These are phyloP conservation scores for Odontesthes bonariensis DNA, from an alignment of 2,113 vertebrate species.

Conservation along the genomic window DNA sequence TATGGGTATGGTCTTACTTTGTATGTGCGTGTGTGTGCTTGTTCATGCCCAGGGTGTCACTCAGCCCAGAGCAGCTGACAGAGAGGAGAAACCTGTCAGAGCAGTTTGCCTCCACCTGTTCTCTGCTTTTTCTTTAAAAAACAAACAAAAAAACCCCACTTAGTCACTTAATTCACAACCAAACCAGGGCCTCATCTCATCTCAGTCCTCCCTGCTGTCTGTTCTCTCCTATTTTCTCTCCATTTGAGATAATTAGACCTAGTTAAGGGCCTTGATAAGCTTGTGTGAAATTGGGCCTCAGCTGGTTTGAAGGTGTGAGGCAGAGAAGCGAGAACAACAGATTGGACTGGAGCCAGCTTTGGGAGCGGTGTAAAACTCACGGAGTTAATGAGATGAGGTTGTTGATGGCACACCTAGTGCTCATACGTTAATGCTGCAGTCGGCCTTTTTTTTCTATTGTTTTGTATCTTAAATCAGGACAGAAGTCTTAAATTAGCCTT, in stretches of 20 bases:
- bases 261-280: conserved; percentile 13
- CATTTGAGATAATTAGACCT: conserved; percentile 14
- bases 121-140: conserved; percentile 36
- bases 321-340: not conserved
- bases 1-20: conserved; percentile 88
- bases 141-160: not conserved
- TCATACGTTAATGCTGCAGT: no score
- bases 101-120: conserved; percentile 34
- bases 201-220: not conserved
- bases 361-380: not conserved
- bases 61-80: conserved; percentile 18
- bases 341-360: conserved; percentile 42
- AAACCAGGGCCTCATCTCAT: not conserved
- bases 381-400: conserved; percentile 17
- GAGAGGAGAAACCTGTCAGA: not conserved
- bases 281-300: conserved; percentile 6
- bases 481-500: not conserved
- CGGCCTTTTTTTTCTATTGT: not conserved
- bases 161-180: conserved; percentile 4
- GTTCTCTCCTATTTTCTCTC: not conserved
- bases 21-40: not conserved
- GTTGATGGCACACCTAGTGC: not conserved
- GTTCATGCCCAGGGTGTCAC: not conserved
- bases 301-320: conserved; percentile 21
- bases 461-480: not conserved